Evolutionary conservation across 2,113 vertebrate species (phyloP).

Genomic region (Cervus canadensis): DNA sequence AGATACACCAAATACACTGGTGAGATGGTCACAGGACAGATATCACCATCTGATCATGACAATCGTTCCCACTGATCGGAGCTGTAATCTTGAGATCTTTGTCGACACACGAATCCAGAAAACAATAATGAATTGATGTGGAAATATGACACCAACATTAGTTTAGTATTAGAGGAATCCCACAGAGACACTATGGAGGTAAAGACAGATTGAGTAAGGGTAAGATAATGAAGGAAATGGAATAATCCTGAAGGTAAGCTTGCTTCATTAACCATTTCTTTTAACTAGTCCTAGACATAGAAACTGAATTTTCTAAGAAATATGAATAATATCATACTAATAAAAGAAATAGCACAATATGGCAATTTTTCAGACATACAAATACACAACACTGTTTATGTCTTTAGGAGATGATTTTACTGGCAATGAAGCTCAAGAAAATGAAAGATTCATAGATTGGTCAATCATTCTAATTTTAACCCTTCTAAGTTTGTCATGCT

Average conservation of each 20-base stretch:
- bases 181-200: not conserved
- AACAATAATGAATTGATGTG: not conserved
- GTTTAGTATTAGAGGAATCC: not conserved
- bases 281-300: not conserved
- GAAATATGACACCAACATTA: not conserved
- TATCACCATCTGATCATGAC: not conserved
- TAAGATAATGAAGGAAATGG: not conserved
- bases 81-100: not conserved
- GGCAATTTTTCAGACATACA: not conserved
- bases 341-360: not conserved
- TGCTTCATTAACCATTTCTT: not conserved
- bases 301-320: not conserved
- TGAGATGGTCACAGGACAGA: not conserved
- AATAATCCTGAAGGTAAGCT: not conserved
- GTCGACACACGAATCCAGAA: not conserved
- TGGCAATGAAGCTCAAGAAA: not conserved
- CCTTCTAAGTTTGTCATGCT: not conserved
- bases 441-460: not conserved
- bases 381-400: not conserved
- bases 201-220: not conserved
- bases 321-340: not conserved
- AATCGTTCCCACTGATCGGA: not conserved
- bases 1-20: not conserved
- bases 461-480: not conserved
- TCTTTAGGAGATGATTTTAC: not conserved